Base-by-base conservation (phyloP, 2,797 vertebrate genomes). In the Anabacerthia variegaticeps region DNA sequence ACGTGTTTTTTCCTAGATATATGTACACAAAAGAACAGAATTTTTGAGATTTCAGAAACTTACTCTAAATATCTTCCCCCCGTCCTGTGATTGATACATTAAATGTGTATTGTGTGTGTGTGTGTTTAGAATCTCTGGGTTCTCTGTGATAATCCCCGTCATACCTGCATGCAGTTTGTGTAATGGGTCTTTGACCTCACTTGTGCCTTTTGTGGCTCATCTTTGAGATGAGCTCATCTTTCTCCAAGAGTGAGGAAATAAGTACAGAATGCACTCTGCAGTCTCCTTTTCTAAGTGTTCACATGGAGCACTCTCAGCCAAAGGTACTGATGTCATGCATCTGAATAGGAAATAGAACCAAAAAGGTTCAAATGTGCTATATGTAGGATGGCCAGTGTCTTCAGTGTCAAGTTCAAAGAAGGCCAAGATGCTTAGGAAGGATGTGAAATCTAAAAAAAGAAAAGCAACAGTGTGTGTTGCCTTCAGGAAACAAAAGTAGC, bases 1-100 rank as follows among this genome's bases (percentile, higher is more conserved):
- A 5, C 1, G 0, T 11, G 28, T 52, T 63, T 76, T 66, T 77
- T n/a, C 15, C 2, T 30, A 28, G 26, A 3, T 48, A 2, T 0
- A 12, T 28, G 9, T 48, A 30, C 26, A 44, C 26, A 27, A 73
- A 79, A 61, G 8, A 37, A 4, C 2, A 59, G 19, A 55, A 9
- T n/a, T 89, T 46, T 37, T 52, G 37, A 51, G 4, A 21, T 85
- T 71, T 58, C 34, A 24, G 72, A 18, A 88, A 34, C 12, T 28
- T 67, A 7, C 2, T 36, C 22, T 37, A 2, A n/a, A 4, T 36
- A 9, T 59, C 23, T 43, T 26, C 9, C 8, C 30, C 23, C 7
- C 32, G 7, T 15, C 13, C 16, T 7, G 4, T 52, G 32, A 36
- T 3, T 36, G 34, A 2, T 80, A 10, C 2, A 2, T 43, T 82